Evolutionary conservation across 30 jellyfish, hydroid and myxozoan genomes (phyloP).

Genomic region (Pseudorhiza aurosa): DNA sequence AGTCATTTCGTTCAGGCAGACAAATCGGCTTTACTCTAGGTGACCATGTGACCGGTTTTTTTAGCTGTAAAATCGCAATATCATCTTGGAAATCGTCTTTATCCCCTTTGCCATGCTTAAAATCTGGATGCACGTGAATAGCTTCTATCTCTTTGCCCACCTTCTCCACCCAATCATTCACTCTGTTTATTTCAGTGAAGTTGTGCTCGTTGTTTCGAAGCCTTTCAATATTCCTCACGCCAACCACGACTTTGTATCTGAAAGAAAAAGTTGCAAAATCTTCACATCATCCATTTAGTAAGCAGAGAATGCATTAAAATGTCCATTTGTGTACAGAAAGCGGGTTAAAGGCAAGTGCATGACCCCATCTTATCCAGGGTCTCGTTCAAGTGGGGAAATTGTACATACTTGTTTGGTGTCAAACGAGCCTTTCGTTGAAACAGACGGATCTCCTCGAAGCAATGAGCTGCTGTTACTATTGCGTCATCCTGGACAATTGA

Average conservation of each 20-base stretch:
- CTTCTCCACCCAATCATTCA: slow-evolving; percentile 18
- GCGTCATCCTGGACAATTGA: slow-evolving; percentile 32
- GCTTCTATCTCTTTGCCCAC: neutral
- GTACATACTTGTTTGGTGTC: no score
- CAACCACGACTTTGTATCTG: slow-evolving; percentile 44
- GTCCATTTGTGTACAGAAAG: no score
- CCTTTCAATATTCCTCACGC: no score
- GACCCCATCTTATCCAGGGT: no score
- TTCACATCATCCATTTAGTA: no score
- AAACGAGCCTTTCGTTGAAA: no score
- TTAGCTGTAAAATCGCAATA: slow-evolving; percentile 49
- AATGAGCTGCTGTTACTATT: slow-evolving; percentile 72
- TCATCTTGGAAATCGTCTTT: slow-evolving; percentile 13
- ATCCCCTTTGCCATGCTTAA: neutral
- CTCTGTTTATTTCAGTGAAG: neutral
- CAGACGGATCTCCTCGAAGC: slow-evolving; percentile 17
- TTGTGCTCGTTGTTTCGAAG: no score
- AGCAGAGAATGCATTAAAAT: no score
- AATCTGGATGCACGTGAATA: slow-evolving; percentile 20
- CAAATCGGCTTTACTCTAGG: slow-evolving; percentile 55
- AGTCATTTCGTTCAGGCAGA: slow-evolving; percentile 32
- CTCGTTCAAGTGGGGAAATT: no score
- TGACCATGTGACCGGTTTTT: slow-evolving; percentile 55
- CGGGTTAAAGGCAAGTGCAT: no score
- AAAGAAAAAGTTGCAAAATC: neutral